phyloP scores from a whole-genome alignment of 2,888 invertebrate genomes.

The Vesta saturnalis region DNA sequence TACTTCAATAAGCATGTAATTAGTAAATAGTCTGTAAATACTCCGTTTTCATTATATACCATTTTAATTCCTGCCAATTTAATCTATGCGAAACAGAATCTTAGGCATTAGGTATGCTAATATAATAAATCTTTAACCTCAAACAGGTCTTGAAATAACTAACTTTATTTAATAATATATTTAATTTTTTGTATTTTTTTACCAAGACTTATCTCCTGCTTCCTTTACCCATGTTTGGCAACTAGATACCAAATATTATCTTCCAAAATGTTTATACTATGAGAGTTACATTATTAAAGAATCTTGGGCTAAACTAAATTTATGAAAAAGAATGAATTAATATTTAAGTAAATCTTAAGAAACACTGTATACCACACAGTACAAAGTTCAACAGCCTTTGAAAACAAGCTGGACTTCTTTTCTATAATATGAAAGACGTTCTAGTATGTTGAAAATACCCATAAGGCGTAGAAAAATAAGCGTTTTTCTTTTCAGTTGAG shows the following conservation, averaged over 20 bases:
- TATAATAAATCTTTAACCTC: slow-evolving; percentile 4
- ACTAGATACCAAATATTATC: too few relatives aligned
- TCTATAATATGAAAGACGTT: background rate
- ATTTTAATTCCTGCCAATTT: background rate
- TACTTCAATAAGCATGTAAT: too few relatives aligned
- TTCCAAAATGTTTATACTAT: too few relatives aligned
- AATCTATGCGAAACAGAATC: too few relatives aligned
- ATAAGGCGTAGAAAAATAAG: slow-evolving; percentile 1
- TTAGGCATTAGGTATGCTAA: background rate
- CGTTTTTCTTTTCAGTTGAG: background rate
- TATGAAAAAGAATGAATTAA: background rate
- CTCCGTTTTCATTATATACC: background rate
- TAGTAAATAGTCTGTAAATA: too few relatives aligned
- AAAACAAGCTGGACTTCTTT: slow-evolving; percentile 14
- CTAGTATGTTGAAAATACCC: slow-evolving; percentile 3
- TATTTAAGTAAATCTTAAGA: background rate
- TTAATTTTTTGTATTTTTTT: background rate
- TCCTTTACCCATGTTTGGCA: too few relatives aligned
- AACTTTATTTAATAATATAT: background rate
- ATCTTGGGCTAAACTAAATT: too few relatives aligned
- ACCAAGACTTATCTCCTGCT: background rate
- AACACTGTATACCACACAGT: background rate
- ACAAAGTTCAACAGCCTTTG: slow-evolving; percentile 12
- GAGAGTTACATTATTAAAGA: background rate
- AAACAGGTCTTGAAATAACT: slow-evolving; percentile 4